A percentile compares a stretch with the other conserved stretches of the same genome.
phyloP scores from a whole-genome alignment of 2,888 invertebrate species.

The Hirtodrosophila alboralis region DNA sequence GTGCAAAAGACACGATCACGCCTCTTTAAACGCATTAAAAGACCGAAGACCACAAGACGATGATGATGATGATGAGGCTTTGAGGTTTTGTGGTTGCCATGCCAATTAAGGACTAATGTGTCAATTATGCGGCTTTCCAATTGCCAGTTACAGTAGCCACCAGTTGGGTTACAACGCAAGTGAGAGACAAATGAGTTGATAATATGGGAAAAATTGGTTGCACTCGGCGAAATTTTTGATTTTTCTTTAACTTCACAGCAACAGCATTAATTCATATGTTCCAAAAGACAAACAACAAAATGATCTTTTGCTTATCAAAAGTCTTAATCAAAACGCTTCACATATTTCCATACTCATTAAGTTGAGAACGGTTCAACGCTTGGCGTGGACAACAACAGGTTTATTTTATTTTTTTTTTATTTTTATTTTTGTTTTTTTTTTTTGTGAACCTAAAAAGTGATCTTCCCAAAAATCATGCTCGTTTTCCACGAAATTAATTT shows the following conservation, averaged over 20 bases:
- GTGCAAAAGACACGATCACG: slow-evolving; percentile 78
- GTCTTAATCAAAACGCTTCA: slow-evolving; percentile 43
- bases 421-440: too few species aligned
- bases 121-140: slow-evolving; percentile 74
- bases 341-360: slow-evolving; percentile 70
- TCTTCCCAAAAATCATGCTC: slow-evolving; percentile 67
- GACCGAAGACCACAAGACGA: slow-evolving; percentile 33
- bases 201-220: slow-evolving; percentile 57
- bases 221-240: slow-evolving; percentile 1
- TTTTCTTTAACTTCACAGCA: too few species aligned
- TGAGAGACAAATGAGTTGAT: slow-evolving; percentile 66
- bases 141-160: slow-evolving; percentile 27
- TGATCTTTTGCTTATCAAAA: slow-evolving; percentile 51
- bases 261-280: slow-evolving; percentile 55
- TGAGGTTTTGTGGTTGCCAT: slow-evolving; percentile 30
- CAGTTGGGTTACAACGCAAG: too few species aligned
- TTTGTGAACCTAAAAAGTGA: too few species aligned
- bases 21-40: slow-evolving; percentile 73
- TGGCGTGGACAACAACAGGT: slow-evolving; percentile 33
- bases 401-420: too few species aligned
- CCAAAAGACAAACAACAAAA: slow-evolving; percentile 38
- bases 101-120: slow-evolving; percentile 75
- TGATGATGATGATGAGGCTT: slow-evolving; percentile 31
- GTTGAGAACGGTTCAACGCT: slow-evolving; percentile 44
- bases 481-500: slow-evolving; percentile 72